Evolutionary conservation across 2,113 vertebrate species (phyloP).

Genomic region (Ivindomyrus marchei): DNA sequence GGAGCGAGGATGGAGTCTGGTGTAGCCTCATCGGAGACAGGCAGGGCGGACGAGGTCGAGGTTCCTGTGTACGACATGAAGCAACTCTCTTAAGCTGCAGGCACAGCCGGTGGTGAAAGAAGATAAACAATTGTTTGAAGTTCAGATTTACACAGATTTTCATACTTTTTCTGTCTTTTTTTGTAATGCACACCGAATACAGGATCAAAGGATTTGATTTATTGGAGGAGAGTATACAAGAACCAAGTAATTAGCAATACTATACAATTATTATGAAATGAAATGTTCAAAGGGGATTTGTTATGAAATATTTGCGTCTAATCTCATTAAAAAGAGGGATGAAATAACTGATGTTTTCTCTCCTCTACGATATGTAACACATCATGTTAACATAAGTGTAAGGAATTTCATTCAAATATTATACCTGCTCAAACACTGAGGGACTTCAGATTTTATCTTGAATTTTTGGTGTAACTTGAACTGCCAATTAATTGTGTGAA

Average conservation of each 20-base stretch:
- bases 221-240: background rate
- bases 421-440: background rate
- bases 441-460: background rate
- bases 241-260: conserved; percentile 20
- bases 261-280: background rate
- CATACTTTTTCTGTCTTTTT: background rate
- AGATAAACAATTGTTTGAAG: background rate
- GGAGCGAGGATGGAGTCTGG: conserved; percentile 56
- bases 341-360: background rate
- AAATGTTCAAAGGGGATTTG: background rate
- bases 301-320: background rate
- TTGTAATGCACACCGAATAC: background rate
- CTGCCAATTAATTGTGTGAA: background rate
- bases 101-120: background rate
- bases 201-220: conserved; percentile 8
- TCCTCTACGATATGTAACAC: background rate
- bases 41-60: conserved; percentile 64
- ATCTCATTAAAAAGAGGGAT: conserved; percentile 17
- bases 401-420: background rate
- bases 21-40: conserved; percentile 69
- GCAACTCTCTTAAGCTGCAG: conserved; percentile 61
- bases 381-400: background rate
- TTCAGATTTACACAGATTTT: background rate
- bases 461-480: background rate
- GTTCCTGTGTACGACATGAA: conserved; percentile 79